Conservation (phyloP, 2,113 vertebrate species). For the Menura novaehollandiae region DNA sequence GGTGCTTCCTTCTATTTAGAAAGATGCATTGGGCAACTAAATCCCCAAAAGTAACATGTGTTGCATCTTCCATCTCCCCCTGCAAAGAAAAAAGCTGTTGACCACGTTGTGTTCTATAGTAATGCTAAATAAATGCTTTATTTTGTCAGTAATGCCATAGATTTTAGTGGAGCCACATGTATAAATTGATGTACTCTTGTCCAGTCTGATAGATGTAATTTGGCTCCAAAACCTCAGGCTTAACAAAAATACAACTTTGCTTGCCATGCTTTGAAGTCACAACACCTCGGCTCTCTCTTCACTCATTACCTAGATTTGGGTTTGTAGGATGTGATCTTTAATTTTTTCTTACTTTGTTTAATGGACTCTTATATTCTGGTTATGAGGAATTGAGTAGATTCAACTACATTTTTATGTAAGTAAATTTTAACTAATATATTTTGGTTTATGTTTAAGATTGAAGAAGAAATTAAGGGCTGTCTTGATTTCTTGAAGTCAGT, state of each 20-base stretch:
- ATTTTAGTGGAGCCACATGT: neutral
- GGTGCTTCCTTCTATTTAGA: neutral
- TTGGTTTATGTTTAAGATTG: conserved; percentile 77
- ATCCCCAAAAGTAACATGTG: neutral
- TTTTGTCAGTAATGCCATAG: neutral
- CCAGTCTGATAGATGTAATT: neutral
- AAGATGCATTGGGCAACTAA: neutral
- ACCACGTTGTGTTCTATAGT: neutral
- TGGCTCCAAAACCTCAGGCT: neutral
- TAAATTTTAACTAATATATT: neutral
- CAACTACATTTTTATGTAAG: neutral
- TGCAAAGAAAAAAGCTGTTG: neutral
- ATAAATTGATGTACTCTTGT: neutral
- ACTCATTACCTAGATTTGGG: neutral
- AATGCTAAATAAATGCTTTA: neutral
- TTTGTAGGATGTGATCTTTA: neutral
- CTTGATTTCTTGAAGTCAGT: conserved; percentile 88
- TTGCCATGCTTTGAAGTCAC: neutral
- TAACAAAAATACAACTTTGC: neutral
- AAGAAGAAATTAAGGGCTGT: conserved; percentile 89
- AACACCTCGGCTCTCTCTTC: neutral
- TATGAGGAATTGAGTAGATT: neutral
- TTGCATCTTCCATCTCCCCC: neutral
- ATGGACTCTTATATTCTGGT: neutral
- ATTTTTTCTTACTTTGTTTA: neutral